These are phyloP conservation scores for Chaunax sp. DNA, from an alignment of 2,797 vertebrate genomes.

Conservation along the genomic window DNA sequence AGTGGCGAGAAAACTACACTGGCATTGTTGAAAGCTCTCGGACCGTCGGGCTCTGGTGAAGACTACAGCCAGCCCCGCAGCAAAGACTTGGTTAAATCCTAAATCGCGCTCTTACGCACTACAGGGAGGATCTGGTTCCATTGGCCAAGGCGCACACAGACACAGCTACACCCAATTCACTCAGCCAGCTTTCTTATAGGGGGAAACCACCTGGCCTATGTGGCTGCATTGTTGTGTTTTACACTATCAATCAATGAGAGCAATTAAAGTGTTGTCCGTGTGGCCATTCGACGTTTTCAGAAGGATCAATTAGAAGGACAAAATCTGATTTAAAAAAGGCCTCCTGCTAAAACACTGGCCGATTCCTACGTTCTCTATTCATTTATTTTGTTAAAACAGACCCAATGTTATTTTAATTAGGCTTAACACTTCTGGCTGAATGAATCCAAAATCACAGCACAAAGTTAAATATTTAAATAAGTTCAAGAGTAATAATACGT, in stretches of 20 bases:
- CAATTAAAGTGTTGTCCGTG: constrained; percentile 64
- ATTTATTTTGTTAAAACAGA: constrained; percentile 34
- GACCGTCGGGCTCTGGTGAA: constrained; percentile 87
- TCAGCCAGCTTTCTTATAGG: constrained; percentile 89
- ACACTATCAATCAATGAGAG: constrained; percentile 72
- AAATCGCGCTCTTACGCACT: constrained; percentile 99
- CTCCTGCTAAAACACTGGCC: constrained; percentile 27
- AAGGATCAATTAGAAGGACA: constrained; percentile 41
- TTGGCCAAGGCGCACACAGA: constrained; percentile 93
- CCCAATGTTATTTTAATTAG: not conserved
- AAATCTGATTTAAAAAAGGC: constrained; percentile 45
- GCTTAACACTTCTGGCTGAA: not conserved
- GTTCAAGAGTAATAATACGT: not conserved
- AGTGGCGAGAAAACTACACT: constrained; percentile 83
- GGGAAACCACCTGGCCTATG: constrained; percentile 82
- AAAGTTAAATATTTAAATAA: constrained; percentile 1
- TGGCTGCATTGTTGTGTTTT: constrained; percentile 72
- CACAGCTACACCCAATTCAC: constrained; percentile 94
- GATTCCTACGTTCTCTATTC: constrained; percentile 27
- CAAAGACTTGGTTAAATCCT: constrained; percentile 99
- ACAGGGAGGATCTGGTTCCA: constrained; percentile 99
- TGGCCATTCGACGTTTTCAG: constrained; percentile 52
- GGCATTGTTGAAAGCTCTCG: constrained; percentile 85
- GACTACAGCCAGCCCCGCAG: constrained; percentile 93
- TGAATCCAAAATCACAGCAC: not conserved